Base-by-base conservation (phyloP, 2,797 vertebrate species). In the Coreius guichenoti region DNA sequence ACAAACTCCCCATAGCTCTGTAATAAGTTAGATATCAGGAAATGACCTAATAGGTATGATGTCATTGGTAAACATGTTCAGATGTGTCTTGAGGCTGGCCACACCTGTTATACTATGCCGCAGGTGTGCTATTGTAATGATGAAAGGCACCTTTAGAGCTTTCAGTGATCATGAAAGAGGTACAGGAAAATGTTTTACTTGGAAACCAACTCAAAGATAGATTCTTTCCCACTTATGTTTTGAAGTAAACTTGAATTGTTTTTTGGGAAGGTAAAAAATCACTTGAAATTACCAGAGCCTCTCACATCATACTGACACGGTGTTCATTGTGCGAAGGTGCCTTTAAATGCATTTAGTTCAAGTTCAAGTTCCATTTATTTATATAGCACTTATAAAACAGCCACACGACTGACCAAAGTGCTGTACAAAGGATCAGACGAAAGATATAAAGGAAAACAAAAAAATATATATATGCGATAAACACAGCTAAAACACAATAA, bases 41-140 rank as follows among this genome's bases (percentile, higher is more conserved):
- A 85, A 76, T 84, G 49, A 80, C 47, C 79, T 86, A 43, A 68
- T 23, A 17, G 21, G 39, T 69, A 43, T 87, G 82, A 84, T 80
- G 74, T 87, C 86, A 85, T 89, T 36, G 49, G 58, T 33, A 88
- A 77, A 82, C 84, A 76, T 72, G 88, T 82, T 86, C 14, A 70
- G 82, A 84, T 86, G 72, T 81, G 86, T 67, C 65, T 79, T 74
- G 47, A 54, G 69, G 81, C 31, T 43, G 80, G 79, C 74, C 84
- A 82, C 86, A 74, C 88, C 88, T 79, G 80, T 63, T 67, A 26
- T 65, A 56, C 80, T 77, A 56, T 67, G 75, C 68, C 33, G 29
- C 81, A 88, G 78, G 85, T 86, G 86, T 58, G 68, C 80, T 80
- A 67, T 87, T 89, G 87, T 83, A 9, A 54, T 9, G 82, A 81